These are phyloP conservation scores for Anabacerthia variegaticeps DNA, from an alignment of 2,797 vertebrate genomes.

Conservation along the genomic window DNA sequence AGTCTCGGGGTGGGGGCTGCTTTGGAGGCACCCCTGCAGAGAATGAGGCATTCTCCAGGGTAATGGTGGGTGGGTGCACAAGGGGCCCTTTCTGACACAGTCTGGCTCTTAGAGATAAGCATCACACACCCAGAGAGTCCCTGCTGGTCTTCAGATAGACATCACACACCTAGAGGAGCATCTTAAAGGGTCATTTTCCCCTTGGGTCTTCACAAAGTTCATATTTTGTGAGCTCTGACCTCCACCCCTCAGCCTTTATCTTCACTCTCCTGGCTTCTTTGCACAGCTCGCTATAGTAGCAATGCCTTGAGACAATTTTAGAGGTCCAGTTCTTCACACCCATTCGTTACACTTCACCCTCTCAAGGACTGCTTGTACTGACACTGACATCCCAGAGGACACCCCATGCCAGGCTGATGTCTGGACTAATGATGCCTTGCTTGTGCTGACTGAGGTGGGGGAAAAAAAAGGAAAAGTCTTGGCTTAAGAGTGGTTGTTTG, in stretches of 20 bases:
- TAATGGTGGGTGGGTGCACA: not conserved
- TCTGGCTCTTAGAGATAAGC: not conserved
- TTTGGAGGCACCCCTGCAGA: not conserved
- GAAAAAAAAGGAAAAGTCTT: not conserved
- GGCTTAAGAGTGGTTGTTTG: not conserved
- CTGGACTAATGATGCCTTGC: not conserved
- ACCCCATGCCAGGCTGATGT: accelerated
- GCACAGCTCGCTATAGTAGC: not conserved
- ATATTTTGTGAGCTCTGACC: not conserved
- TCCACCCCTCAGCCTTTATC: not conserved
- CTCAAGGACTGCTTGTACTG: not conserved
- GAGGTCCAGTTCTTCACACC: not conserved
- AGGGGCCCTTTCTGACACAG: not conserved
- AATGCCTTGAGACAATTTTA: not conserved
- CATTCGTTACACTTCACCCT: not conserved
- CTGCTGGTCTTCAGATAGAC: not conserved
- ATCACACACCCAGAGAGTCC: not conserved
- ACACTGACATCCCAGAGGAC: accelerated
- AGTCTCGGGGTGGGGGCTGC: not conserved
- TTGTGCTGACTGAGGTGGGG: not conserved
- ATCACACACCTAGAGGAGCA: not conserved
- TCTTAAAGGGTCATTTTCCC: not conserved
- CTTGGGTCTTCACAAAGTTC: not conserved
- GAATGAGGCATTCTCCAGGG: not conserved
- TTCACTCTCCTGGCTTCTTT: not conserved